Conservation (phyloP, 2,113 vertebrate genomes). For the Fregetta grallaria region DNA sequence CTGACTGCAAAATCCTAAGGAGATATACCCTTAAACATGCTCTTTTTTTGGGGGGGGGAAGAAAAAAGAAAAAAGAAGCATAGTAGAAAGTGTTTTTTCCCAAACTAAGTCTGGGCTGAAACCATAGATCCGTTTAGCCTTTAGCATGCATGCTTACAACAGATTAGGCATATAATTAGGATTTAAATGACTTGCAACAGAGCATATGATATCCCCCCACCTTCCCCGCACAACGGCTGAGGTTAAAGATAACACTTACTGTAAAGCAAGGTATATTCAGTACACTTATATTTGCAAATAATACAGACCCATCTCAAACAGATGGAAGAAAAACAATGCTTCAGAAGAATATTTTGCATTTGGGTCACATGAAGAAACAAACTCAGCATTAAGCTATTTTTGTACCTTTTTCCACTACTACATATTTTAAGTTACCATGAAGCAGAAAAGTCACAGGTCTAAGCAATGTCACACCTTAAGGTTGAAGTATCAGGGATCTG, state of each 20-base stretch:
- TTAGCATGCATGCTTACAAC: not conserved
- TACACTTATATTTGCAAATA: not conserved
- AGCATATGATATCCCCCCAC: not conserved
- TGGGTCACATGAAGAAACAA: not conserved
- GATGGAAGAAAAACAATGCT: not conserved
- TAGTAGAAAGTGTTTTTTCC: not conserved
- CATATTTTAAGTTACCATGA: not conserved
- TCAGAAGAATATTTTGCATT: not conserved
- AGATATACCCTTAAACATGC: rapidly evolving
- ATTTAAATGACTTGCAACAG: not conserved
- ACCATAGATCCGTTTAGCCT: not conserved
- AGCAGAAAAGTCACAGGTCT: not conserved
- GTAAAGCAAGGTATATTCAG: not conserved
- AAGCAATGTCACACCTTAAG: not conserved
- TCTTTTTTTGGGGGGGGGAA: not conserved
- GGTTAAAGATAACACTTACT: not conserved
- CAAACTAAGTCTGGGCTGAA: not conserved
- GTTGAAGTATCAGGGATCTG: not conserved
- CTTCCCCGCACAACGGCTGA: not conserved
- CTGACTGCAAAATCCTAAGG: not conserved
- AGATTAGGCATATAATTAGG: not conserved
- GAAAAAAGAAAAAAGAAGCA: not conserved
- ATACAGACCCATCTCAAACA: not conserved
- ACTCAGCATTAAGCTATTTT: not conserved
- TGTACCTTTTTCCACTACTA: not conserved